Evolutionary conservation across 2,888 invertebrate genomes (phyloP).

Genomic region (Tineola bisselliella): DNA sequence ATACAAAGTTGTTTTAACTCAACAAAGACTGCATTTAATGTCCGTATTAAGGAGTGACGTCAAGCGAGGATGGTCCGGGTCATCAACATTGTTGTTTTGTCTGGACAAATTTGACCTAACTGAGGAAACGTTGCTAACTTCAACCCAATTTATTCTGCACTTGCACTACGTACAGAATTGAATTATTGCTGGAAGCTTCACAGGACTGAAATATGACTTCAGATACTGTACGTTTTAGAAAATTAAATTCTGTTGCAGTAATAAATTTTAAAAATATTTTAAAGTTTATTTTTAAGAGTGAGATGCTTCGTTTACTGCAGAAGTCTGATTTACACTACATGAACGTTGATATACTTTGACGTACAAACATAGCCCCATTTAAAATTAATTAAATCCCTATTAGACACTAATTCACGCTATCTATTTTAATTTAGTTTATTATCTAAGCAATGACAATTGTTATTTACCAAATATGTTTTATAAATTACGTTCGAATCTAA

Average conservation of each 20-base stretch:
- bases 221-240: background rate
- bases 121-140: background rate
- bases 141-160: slow-evolving; percentile 1
- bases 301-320: background rate
- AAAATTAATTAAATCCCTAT: too few relatives aligned
- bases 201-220: background rate
- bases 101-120: background rate
- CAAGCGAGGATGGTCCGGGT: background rate
- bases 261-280: background rate
- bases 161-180: background rate
- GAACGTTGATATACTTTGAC: too few relatives aligned
- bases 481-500: too few relatives aligned
- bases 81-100: slow-evolving; percentile 3
- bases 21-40: background rate
- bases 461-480: too few relatives aligned
- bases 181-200: background rate
- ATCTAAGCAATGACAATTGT: too few relatives aligned
- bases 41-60: background rate
- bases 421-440: too few relatives aligned
- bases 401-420: too few relatives aligned
- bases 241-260: background rate
- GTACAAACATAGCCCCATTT: too few relatives aligned
- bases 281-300: background rate
- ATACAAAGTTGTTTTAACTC: background rate
- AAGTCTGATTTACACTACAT: background rate